These are phyloP conservation scores for Cheilosia soror DNA, from an alignment of 2,888 invertebrate genomes.

Conservation along the genomic window DNA sequence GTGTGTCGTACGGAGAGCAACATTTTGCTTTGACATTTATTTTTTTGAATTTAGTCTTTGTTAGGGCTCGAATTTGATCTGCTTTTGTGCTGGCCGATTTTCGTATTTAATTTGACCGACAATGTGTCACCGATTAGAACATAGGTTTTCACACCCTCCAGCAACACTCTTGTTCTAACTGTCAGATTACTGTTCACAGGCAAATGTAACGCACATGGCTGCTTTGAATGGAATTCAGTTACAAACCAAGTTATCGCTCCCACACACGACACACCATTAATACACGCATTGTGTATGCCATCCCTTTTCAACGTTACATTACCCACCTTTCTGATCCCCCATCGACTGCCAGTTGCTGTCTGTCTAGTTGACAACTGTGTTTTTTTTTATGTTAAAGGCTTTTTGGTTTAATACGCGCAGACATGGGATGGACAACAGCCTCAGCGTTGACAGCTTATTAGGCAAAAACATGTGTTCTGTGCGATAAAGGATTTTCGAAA, in stretches of 20 bases:
- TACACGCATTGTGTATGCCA: constrained; percentile 1
- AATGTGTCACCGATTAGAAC: constrained; percentile 50
- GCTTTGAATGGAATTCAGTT: constrained; percentile 23
- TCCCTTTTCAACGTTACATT: constrained; percentile 9
- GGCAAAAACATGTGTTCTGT: constrained; percentile 62
- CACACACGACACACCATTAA: background rate
- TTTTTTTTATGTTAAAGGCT: constrained; percentile 60
- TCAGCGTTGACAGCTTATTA: constrained; percentile 70
- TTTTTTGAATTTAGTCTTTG: too few species aligned
- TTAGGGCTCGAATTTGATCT: background rate
- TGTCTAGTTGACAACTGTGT: constrained; percentile 57
- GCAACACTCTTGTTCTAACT: background rate
- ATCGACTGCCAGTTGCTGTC: constrained; percentile 42
- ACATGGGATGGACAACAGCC: constrained; percentile 56
- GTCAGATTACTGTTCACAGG: constrained; percentile 11
- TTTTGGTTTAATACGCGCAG: constrained; percentile 58
- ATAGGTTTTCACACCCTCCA: constrained; percentile 30
- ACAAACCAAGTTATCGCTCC: constrained; percentile 22
- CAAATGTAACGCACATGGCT: constrained; percentile 25
- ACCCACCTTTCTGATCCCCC: background rate
- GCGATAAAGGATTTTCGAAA: constrained; percentile 45
- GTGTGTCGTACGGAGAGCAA: background rate
- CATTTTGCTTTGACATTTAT: constrained; percentile 4
- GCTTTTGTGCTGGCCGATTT: constrained; percentile 12
- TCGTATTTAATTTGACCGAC: constrained; percentile 43